Evolutionary conservation across 2,113 vertebrate species (phyloP).

Genomic region (Cathartes aura): DNA sequence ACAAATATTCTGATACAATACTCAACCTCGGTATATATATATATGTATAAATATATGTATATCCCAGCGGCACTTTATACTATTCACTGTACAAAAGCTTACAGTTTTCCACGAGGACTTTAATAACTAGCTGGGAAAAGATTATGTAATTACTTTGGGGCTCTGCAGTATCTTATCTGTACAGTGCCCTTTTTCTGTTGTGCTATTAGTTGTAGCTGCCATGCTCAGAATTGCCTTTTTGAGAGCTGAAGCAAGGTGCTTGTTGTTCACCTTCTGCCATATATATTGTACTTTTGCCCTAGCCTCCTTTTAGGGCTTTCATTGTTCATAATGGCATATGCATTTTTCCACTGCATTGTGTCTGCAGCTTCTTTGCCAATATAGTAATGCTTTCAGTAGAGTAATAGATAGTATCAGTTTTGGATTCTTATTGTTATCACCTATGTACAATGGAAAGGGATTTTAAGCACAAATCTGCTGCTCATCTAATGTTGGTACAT

Average conservation of each 20-base stretch:
- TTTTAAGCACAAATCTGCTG: slow-evolving; percentile 99
- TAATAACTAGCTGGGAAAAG: slow-evolving; percentile 83
- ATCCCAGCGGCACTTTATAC: slow-evolving; percentile 99
- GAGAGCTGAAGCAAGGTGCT: slow-evolving; percentile 94
- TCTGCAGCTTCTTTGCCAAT: slow-evolving; percentile 98
- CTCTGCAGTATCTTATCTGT: slow-evolving; percentile 82
- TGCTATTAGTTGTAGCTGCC: slow-evolving; percentile 91
- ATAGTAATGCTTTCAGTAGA: slow-evolving; percentile 99
- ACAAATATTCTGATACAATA: slow-evolving; percentile 87
- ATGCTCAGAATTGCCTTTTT: slow-evolving; percentile 93
- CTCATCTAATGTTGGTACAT: slow-evolving; percentile 95
- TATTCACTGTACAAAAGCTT: slow-evolving; percentile 96
- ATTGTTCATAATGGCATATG: slow-evolving; percentile 88
- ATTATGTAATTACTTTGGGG: slow-evolving; percentile 83
- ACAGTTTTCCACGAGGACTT: slow-evolving; percentile 84
- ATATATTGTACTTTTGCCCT: slow-evolving; percentile 86
- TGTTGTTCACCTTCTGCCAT: slow-evolving; percentile 88
- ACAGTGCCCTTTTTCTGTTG: slow-evolving; percentile 85
- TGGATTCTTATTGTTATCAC: slow-evolving; percentile 93
- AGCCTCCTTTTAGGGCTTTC: slow-evolving; percentile 86
- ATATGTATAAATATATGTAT: slow-evolving; percentile 91
- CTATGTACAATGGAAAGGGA: slow-evolving; percentile 93
- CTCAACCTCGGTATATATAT: slow-evolving; percentile 92
- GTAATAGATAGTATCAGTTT: slow-evolving; percentile 97
- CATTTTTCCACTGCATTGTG: slow-evolving; percentile 92